These are phyloP conservation scores for Hippopotamus amphibius DNA, from an alignment of 2,113 vertebrate genomes.

Conservation along the genomic window DNA sequence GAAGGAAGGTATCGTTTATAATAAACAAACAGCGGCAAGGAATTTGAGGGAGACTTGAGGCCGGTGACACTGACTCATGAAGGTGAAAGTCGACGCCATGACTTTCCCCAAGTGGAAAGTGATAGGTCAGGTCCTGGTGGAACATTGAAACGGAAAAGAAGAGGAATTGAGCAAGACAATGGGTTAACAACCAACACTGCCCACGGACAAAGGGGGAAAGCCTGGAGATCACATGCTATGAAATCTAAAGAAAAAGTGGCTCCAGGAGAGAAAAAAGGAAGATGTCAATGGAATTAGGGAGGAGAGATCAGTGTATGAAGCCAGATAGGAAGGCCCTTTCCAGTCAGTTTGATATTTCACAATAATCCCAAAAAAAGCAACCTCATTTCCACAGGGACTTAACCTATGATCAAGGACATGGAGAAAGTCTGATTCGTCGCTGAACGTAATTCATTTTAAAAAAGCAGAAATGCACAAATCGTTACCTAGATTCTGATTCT, in stretches of 20 bases:
- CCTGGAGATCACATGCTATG: background rate
- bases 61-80: background rate
- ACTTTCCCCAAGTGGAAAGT: background rate
- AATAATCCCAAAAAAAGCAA: background rate
- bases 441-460: background rate
- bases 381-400: background rate
- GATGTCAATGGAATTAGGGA: background rate
- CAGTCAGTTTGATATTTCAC: background rate
- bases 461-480: background rate
- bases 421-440: background rate
- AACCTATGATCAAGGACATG: background rate
- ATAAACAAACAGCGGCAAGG: background rate
- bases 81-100: background rate
- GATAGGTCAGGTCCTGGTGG: no score
- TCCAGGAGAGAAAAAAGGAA: background rate
- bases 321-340: background rate
- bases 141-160: background rate
- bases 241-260: background rate
- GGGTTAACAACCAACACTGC: background rate
- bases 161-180: background rate
- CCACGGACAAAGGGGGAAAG: background rate
- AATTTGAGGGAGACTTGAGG: background rate
- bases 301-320: background rate
- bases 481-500: background rate
- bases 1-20: background rate